Evolutionary conservation across 2,113 vertebrate genomes (phyloP), one percentile per base, ranked within the genome.

Genomic region (Perccottus glenii): DNA sequence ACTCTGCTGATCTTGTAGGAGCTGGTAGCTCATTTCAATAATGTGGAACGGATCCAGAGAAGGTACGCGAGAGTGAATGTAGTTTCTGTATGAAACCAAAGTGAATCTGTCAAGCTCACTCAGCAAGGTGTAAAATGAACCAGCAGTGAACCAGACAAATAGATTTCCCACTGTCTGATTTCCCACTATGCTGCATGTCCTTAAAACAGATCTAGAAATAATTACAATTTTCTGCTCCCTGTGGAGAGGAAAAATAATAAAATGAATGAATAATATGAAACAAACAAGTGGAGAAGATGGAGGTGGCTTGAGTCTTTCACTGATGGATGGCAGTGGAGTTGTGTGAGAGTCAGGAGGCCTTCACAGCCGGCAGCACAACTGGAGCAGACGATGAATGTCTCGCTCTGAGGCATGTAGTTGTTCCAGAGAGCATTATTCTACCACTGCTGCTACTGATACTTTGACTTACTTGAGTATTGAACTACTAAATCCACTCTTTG

Each of bases 101-200:
- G 69, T 73, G 64, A 81, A 60, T 74, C 71, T 63, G 56, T 44
- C 47, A 64, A 19, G 42, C 63, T 4, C 49, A 51, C 19, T 73
- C 80, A 83, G 70, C 73, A 83, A 80, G 78, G 84, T 83, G 80
- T 78, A 72, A 83, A 85, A 85, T 64, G 35, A 83, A 70, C 61
- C 11, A 67, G 74, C 73, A 63, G 61, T 14, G 1, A 14, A 70
- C 59, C 62, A 61, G 36, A 73, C 57, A 77, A 74, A 80, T 52
- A 60, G 32, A n/a, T n/a, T n/a, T n/a, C n/a, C n/a, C n/a, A n/a
- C n/a, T n/a, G n/a, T n/a, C n/a, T n/a, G n/a, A 64, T 48, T 51
- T 64, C 49, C 33, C 56, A 51, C 66, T 12, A 44, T 4, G 4
- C 8, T 14, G 49, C 32, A 1, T 3, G 46, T 75, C 40, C 64